Evolutionary conservation across 2,113 vertebrate species (phyloP), one percentile per base, ranked within the genome.

Genomic region (Elanus axillaris): DNA sequence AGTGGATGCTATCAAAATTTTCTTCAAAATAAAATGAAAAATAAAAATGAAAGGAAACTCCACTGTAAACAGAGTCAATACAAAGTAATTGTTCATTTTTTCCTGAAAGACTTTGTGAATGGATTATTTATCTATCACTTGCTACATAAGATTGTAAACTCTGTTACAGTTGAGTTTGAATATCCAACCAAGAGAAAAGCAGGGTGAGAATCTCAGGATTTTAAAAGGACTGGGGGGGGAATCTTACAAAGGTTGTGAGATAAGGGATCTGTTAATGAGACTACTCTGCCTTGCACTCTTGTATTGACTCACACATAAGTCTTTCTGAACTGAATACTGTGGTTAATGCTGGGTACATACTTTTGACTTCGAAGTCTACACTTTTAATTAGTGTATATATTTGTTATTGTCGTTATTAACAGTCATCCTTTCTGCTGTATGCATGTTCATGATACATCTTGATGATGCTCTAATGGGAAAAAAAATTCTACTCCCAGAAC

Each of bases 201-300:
- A 86, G 32, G 12, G 7, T 63, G 75, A 84, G 72, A 77, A 48
- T 83, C 43, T 85, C 56, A 32, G 62, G 22, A 60, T 73, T 34
- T 74, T 77, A 32, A 78, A 64, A 68, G 68, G 19, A 31, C 38
- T 67, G 15, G 3, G 11, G 12, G 4, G 3, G 5, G 0, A 0
- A 26, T 86, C 26, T 90, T 63, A 23, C 14, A 63, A 66, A 78
- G 36, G 16, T 67, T 86, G 13, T 74, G 21, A 93, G 63, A 25
- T 55, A 64, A 63, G 47, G 23, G 38, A 14, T 69, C 36, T 78
- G 10, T 40, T 78, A 56, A 56, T 74, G 60, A 74, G n/a, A 71
- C 68, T 79, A 3, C 38, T 86, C 14, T 11, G 25, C 40, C n/a
- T 84, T 76, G 31, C 22, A 16, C 13, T 72, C 36, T 48, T 77